Evolutionary conservation across 2,797 vertebrate species (phyloP), one percentile per base, ranked within the genome.

Genomic region (Silurus aristotelis): DNA sequence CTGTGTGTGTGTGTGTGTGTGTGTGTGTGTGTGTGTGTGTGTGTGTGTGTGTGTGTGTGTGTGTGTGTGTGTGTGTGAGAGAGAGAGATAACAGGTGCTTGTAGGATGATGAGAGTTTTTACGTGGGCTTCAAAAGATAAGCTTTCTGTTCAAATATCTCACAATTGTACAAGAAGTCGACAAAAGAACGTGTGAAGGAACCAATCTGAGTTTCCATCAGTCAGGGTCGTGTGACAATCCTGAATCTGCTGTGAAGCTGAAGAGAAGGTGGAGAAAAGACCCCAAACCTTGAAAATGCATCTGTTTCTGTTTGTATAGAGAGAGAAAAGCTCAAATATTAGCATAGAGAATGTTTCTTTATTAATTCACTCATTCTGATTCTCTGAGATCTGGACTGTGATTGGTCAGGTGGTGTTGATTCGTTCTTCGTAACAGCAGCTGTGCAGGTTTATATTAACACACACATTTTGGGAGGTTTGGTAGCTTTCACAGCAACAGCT

Each of bases 21-120:
- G 82, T 72, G 78, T 75, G 31, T 15, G 31, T 81, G 43, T 22
- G 70, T 73, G 63, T 77, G 86, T 55, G 63, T 68, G 73, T 48
- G 27, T 60, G 63, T 77, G 82, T 73, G 79, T 73, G 52, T 7
- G 85, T 52, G 64, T 70, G 76, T 77, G 86, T 55, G 63, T 68
- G 73, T 48, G 27, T 60, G 63, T 77, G 82, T 73, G 79, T 73
- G 52, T 7, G 85, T 52, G 64, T 70, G 76, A 43, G 79, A 55
- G 25, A 3, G 56, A 9, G 66, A 70, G 66, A 31, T 52, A 48
- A 64, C 67, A 56, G 67, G 70, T 85, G 78, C 67, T 15, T 22
- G 72, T 63, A 55, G 75, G 46, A 61, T 22, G 72, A 71, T 56
- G 80, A 72, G 80, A 82, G 83, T 31, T 68, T 85, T 85, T 61